phyloP scores from a whole-genome alignment of 2,888 invertebrate species.

The Peribatodes rhomboidaria region DNA sequence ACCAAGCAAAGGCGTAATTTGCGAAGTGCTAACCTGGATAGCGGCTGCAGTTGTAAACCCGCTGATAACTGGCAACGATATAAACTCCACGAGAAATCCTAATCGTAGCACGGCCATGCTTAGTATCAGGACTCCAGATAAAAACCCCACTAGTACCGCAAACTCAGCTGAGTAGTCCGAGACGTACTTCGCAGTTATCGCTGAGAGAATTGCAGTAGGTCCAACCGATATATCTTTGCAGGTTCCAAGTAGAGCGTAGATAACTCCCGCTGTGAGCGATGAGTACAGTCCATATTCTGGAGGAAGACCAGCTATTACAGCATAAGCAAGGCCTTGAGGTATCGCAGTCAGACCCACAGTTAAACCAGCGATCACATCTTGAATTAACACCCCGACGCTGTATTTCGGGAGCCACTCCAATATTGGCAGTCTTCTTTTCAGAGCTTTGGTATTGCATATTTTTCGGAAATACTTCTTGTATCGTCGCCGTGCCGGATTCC shows the following conservation, averaged over 20 bases:
- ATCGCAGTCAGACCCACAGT: slow-evolving; percentile 93
- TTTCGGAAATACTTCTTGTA: slow-evolving; percentile 62
- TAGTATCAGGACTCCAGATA: slow-evolving; percentile 90
- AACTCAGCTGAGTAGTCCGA: slow-evolving; percentile 88
- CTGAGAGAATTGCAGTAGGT: slow-evolving; percentile 95
- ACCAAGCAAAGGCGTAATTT: slow-evolving; percentile 91
- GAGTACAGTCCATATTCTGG: slow-evolving; percentile 95
- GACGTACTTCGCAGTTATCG: slow-evolving; percentile 91
- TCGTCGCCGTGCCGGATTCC: slow-evolving; percentile 42
- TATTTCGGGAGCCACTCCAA: slow-evolving; percentile 91
- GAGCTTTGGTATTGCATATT: slow-evolving; percentile 70
- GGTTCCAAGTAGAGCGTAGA: slow-evolving; percentile 95
- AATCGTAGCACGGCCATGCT: slow-evolving; percentile 91
- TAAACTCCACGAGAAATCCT: slow-evolving; percentile 93
- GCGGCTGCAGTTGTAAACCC: slow-evolving; percentile 95
- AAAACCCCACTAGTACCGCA: slow-evolving; percentile 90
- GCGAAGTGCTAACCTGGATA: slow-evolving; percentile 93
- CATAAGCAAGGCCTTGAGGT: slow-evolving; percentile 94
- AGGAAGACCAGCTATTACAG: slow-evolving; percentile 90
- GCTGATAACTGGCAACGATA: slow-evolving; percentile 93
- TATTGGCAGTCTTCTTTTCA: slow-evolving; percentile 88
- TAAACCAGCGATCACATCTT: slow-evolving; percentile 94
- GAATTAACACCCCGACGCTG: slow-evolving; percentile 87
- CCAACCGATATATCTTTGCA: slow-evolving; percentile 92
- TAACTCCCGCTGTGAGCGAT: slow-evolving; percentile 95